These are phyloP conservation scores for Brachynemurus nebulosus DNA, from an alignment of 2,888 invertebrate genomes.

Conservation along the genomic window DNA sequence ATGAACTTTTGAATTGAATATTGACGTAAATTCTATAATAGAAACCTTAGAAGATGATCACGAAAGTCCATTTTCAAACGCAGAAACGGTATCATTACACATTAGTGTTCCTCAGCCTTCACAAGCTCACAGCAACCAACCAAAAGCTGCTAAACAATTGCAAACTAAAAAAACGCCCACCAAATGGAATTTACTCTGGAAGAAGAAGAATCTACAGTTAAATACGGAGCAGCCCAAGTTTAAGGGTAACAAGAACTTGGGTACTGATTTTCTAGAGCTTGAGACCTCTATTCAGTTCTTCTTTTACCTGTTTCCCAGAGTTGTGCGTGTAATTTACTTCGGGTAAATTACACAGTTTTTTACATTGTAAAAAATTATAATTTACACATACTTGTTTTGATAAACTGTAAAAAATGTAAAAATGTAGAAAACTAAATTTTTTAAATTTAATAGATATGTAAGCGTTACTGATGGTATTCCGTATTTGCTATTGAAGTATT, in stretches of 20 bases:
- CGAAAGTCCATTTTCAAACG: background rate
- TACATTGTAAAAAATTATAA: no score
- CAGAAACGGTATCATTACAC: background rate
- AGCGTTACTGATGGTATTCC: no score
- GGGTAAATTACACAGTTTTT: no score
- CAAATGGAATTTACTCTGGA: background rate
- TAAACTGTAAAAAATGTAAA: no score
- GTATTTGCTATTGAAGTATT: no score
- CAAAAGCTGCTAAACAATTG: background rate
- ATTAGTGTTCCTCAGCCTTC: background rate
- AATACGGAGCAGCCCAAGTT: background rate
- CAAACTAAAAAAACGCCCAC: background rate
- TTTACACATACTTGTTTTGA: no score
- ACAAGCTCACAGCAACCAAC: background rate
- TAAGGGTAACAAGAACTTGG: slow-evolving; percentile 1
- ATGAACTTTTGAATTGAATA: background rate
- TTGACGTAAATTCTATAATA: slow-evolving; percentile 1
- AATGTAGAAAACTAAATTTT: no score
- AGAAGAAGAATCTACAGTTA: slow-evolving; percentile 4
- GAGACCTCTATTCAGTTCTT: slow-evolving; percentile 2
- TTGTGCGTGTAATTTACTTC: no score
- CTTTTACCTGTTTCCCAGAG: background rate
- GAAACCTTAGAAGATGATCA: slow-evolving; percentile 3
- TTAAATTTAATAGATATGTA: no score
- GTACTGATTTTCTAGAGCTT: slow-evolving; percentile 1